Conservation (phyloP, 2,888 invertebrate species). For the Mantis religiosa region DNA sequence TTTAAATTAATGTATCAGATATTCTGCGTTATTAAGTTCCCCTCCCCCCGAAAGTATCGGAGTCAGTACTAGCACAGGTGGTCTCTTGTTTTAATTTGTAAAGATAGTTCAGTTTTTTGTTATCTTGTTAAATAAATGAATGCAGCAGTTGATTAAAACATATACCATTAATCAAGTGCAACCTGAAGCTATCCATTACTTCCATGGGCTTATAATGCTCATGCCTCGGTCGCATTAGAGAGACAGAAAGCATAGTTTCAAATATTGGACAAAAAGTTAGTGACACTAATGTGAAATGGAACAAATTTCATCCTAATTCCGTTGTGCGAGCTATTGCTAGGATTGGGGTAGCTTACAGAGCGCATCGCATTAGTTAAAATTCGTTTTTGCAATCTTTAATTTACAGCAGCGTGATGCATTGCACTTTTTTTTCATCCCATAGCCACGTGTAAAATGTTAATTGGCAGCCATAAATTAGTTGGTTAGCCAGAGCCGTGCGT, state of each 20-base stretch:
- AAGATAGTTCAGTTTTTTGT: no score
- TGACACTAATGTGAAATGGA: not conserved
- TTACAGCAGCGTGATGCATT: not conserved
- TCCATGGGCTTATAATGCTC: not conserved
- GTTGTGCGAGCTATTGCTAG: not conserved
- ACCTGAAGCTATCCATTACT: no score
- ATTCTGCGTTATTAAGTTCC: no score
- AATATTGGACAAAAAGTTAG: not conserved
- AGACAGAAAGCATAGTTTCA: no score
- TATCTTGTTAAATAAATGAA: no score
- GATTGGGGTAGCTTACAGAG: not conserved
- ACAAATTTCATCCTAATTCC: not conserved
- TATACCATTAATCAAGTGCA: no score
- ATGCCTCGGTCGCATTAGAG: not conserved
- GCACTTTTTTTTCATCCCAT: not conserved
- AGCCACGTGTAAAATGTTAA: not conserved
- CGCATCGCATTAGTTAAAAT: not conserved
- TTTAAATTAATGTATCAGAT: no score
- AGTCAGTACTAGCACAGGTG: no score
- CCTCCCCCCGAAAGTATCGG: no score
- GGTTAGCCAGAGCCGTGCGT: not conserved
- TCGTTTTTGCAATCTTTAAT: not conserved
- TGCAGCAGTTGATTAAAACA: no score
- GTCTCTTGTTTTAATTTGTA: no score
- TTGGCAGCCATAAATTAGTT: not conserved